Percentiles rank a stretch among this genome's conserved stretches.
Conservation (phyloP, 1,140 invertebrate species). For the Drosophila obscura region DNA sequence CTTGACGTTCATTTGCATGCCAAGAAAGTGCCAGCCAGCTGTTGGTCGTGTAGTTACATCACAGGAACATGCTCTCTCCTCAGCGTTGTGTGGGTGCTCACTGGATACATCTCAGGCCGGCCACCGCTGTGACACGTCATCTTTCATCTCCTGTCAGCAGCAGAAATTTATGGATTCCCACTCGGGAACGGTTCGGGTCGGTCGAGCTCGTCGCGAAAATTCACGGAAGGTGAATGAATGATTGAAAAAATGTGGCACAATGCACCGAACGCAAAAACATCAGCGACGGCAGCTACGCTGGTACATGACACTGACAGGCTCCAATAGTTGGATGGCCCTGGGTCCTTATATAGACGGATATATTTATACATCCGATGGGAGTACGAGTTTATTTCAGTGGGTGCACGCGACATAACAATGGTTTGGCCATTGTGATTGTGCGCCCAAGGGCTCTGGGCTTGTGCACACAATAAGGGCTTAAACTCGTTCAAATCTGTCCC, state of each 20-base stretch:
- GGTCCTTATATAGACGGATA: background rate
- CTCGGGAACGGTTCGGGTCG: background rate
- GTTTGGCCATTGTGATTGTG: conserved; percentile 7
- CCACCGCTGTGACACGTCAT: conserved; percentile 52
- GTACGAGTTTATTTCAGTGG: conserved; percentile 15
- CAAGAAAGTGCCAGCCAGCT: conserved; percentile 25
- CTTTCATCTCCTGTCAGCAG: conserved; percentile 56
- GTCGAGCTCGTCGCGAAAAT: conserved; percentile 9
- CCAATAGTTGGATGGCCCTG: conserved; percentile 2
- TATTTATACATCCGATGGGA: conserved; percentile 41
- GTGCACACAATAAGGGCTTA: conserved; percentile 26
- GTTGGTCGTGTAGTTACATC: conserved; percentile 44
- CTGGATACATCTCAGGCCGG: conserved; percentile 4
- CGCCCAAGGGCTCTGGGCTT: conserved; percentile 1
- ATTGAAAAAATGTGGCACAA: conserved; percentile 1
- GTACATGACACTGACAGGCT: conserved; percentile 33
- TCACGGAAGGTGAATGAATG: conserved; percentile 40
- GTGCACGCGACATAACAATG: conserved; percentile 20
- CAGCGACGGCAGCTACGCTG: conserved; percentile 5
- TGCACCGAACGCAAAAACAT: conserved; percentile 15
- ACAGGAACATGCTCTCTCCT: background rate
- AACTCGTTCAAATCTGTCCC: conserved; percentile 19
- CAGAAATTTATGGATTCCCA: conserved; percentile 60
- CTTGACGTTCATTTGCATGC: conserved; percentile 31
- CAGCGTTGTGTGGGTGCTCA: conserved; percentile 15